Evolutionary conservation across 92 coral and sea anemone genomes (phyloP), one percentile per base, ranked within the genome.

Genomic region (Anthopleura xanthogrammica): DNA sequence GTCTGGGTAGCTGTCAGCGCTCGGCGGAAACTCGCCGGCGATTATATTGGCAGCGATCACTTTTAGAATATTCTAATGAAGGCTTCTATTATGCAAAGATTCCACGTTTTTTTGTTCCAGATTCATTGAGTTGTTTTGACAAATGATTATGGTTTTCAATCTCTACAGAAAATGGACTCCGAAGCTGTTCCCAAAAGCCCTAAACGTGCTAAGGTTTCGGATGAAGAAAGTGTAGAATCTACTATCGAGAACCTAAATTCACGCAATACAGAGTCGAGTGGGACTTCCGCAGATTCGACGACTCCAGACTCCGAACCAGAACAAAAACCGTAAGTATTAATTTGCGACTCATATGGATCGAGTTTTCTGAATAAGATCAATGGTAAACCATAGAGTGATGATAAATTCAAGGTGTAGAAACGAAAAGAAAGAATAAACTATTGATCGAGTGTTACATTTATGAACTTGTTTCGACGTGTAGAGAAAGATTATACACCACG

Each of bases 181-280:
- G 95, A 94, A 89, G 85, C 84, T 76, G 92, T 80, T 29, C 68
- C 92, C 46, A 94, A 85, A 75, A 94, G 90, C 40, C 88, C 93
- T 57, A 91, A 94, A 81, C 87, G 98, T 41, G 85, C 88, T 60
- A 94, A 89, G 81, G 85, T 94, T 75, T 88, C 97, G 58, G 56
- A 82, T 9, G 93, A 89, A 79, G 88, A 86, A 56, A 79, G 77
- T 40, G 86, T 71, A 56, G 82, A 79, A 19, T 80, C 66, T 36
- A 75, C 23, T 48, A 74, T 78, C 20, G 77, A 80, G 60, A 87
- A 76, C 43, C 65, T 60, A 57, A 78, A 84, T 55, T 79, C 89
- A 52, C 83, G 77, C 66, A 80, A 62, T 52, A 79, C 83, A 62
- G 76, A 42, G 41, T 77, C 85, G 60, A 83, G 78, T 77, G 82